These are phyloP conservation scores for Verasper variegatus DNA, from an alignment of 2,113 vertebrate species.

Conservation along the genomic window DNA sequence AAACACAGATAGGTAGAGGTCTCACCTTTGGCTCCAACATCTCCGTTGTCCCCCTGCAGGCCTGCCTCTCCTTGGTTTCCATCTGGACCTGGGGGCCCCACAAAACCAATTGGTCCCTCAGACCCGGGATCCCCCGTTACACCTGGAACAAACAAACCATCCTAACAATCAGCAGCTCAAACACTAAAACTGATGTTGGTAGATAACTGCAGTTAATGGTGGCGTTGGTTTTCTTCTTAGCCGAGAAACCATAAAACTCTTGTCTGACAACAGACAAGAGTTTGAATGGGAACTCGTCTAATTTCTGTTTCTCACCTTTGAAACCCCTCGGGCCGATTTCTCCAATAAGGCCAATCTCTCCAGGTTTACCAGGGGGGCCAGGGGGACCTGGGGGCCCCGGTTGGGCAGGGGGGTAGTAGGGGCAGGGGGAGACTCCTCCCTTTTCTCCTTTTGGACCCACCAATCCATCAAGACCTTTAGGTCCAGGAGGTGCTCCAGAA, in stretches of 20 bases:
- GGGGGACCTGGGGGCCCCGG: constrained; percentile 24
- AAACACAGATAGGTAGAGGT: background rate
- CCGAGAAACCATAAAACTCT: no score
- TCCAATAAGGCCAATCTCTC: constrained; percentile 44
- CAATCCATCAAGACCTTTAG: constrained; percentile 35
- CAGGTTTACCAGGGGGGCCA: constrained; percentile 35
- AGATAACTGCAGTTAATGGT: no score
- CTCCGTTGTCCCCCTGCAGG: constrained; percentile 54
- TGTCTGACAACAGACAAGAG: no score
- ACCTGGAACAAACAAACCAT: constrained; percentile 55
- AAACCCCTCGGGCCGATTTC: constrained; percentile 2
- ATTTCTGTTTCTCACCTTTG: constrained; percentile 44
- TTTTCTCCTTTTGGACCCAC: constrained; percentile 65
- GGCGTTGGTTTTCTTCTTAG: no score
- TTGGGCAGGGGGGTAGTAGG: rapidly evolving
- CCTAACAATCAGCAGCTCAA: background rate
- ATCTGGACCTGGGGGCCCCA: constrained; percentile 39
- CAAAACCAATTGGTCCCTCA: constrained; percentile 38
- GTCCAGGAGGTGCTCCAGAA: constrained; percentile 25
- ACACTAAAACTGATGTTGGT: background rate
- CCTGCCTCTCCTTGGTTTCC: constrained; percentile 60
- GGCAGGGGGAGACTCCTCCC: constrained; percentile 35
- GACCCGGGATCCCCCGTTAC: constrained; percentile 43
- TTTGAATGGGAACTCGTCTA: background rate
- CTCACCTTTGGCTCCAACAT: constrained; percentile 68